Evolutionary conservation across 2,797 vertebrate genomes (phyloP).

Genomic region (Bovichtus variegatus): DNA sequence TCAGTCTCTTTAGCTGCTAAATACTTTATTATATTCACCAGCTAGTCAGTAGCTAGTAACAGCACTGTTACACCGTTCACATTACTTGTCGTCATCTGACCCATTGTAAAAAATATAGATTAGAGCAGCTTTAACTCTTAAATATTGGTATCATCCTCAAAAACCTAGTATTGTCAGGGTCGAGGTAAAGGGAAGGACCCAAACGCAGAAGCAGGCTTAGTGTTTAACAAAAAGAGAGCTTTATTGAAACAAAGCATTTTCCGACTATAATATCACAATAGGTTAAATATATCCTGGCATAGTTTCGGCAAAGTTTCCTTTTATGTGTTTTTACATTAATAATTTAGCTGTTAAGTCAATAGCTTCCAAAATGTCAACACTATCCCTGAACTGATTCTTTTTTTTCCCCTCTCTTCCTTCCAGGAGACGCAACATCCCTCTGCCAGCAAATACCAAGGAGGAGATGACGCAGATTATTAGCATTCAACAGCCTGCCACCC

Average conservation of each 20-base stretch:
- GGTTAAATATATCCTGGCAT: not conserved
- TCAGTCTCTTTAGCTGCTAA: not conserved
- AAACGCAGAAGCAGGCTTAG: too few species aligned
- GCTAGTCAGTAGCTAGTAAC: too few species aligned
- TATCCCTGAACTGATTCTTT: not conserved
- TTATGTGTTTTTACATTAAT: not conserved
- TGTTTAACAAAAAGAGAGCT: too few species aligned
- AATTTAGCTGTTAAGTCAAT: not conserved
- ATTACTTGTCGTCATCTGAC: not conserved
- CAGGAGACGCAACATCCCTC: constrained; percentile 88
- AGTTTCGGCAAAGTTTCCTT: too few species aligned
- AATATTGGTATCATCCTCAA: not conserved
- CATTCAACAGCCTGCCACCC: constrained; percentile 79
- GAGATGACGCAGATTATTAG: constrained; percentile 79
- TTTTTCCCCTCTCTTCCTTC: not conserved
- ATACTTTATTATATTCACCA: not conserved
- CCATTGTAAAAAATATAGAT: not conserved
- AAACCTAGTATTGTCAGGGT: too few species aligned
- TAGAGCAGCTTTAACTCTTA: not conserved
- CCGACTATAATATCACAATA: not conserved
- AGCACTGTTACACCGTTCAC: not conserved
- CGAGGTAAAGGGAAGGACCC: too few species aligned
- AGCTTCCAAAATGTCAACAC: not conserved
- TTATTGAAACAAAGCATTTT: too few species aligned
- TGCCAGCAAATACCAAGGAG: constrained; percentile 76